A percentile compares a stretch with the other conserved stretches of the same genome.
Evolutionary conservation across 2,797 vertebrate species (phyloP).

Genomic region (Urosaurus nigricauda): DNA sequence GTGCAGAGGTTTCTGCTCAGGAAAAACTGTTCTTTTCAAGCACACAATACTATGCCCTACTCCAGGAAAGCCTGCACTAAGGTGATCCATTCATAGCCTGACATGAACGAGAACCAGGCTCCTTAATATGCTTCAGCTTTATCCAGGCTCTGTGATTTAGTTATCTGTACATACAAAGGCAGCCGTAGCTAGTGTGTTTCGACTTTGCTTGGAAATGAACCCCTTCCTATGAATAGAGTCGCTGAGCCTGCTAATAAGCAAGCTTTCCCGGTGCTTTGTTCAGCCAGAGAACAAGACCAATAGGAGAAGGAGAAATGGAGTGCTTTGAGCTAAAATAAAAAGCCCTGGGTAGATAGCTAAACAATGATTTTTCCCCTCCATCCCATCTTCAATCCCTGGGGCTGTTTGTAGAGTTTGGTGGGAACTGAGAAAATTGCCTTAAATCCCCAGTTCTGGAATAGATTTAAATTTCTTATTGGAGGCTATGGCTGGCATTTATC

Average conservation of each 20-base stretch:
- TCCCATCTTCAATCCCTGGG: neutral
- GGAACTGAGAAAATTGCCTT: neutral
- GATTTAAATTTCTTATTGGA: neutral
- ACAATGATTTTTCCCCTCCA: neutral
- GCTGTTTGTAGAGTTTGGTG: neutral
- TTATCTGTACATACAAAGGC: slow-evolving; percentile 55
- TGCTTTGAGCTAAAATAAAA: slow-evolving; percentile 28
- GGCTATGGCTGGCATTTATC: neutral
- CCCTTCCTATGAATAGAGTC: slow-evolving; percentile 68
- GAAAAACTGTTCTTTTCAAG: too few relatives aligned
- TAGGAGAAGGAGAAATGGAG: accelerated
- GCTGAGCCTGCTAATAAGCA: slow-evolving; percentile 65
- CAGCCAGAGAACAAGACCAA: slow-evolving; percentile 51
- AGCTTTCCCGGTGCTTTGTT: slow-evolving; percentile 63
- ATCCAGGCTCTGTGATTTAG: slow-evolving; percentile 56
- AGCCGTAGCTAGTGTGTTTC: slow-evolving; percentile 52
- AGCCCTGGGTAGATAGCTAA: neutral
- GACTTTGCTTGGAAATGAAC: slow-evolving; percentile 59
- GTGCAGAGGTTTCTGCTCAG: too few relatives aligned
- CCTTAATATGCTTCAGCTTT: slow-evolving; percentile 56
- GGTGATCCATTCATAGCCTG: too few relatives aligned
- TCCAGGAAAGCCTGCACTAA: too few relatives aligned
- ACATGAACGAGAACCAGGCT: neutral
- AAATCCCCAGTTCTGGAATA: neutral
- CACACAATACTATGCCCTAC: too few relatives aligned